Base-by-base conservation (phyloP, 2,888 invertebrate genomes). In the Latheticus oryzae region DNA sequence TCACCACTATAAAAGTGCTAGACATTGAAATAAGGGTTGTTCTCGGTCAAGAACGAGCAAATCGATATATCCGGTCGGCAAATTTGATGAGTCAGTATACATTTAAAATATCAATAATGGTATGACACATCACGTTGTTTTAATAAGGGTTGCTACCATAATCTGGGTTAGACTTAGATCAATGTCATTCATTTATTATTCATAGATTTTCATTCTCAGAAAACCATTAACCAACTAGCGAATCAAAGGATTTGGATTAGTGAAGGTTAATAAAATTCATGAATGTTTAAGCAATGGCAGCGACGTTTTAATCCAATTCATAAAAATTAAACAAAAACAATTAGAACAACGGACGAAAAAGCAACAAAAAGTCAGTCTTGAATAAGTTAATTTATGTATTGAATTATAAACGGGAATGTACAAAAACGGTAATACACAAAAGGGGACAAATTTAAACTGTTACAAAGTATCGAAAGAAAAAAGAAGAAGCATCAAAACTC, bases 361-460 rank as follows among this genome's bases (percentile, higher is more conserved):
- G 69, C 68, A 72, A 70, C 71, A 73, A 69, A 65, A 72, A 71
- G 68, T 75, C 74, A 75, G 75, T 75, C 75, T 74, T 74, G 68
- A 73, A 73, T 73, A 73, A 75, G 69, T 74, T 75, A 74, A 72
- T 61, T 69, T 66, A 59, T 73, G 66, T 72, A 72, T 71, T 74
- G 64, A 67, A 66, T 52, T 43, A 51, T 37, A 60, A 70, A 67
- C 65, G 64, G 73, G 74, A 74, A 74, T 74, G 74, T 72, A 72
- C 72, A 71, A 72, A n/a, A 73, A 64, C 67, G 68, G 66, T 64
- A 72, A 68, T 61, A 63, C 59, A 65, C 61, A 67, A 62, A 64
- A 67, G 60, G 59, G 65, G 64, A 59, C 33, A 56, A 42, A 28
- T 28, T 28, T 28, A 9, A 5, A 9, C 21, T 5, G 53, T 51